Conservation (phyloP, 2,888 invertebrate genomes). For the Neuroscelio doddi region DNA sequence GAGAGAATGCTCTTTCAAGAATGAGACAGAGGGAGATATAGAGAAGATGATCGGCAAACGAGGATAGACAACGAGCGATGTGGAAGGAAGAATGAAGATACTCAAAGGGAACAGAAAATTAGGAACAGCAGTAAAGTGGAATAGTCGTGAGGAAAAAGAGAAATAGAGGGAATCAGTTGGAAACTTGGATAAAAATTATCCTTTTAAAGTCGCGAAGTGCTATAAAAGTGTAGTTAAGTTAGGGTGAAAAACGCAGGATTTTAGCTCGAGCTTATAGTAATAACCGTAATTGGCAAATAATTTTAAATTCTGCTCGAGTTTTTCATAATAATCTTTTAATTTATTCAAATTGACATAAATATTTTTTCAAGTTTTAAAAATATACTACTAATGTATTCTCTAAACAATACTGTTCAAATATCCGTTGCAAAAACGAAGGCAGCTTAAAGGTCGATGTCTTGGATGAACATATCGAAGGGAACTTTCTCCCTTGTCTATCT, state of each 20-base stretch:
- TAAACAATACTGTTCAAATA: constrained; percentile 1
- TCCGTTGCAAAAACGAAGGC: constrained; percentile 6
- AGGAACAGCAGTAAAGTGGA: constrained; percentile 40
- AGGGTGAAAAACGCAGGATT: constrained; percentile 41
- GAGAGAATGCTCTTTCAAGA: constrained; percentile 33
- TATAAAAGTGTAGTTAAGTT: constrained; percentile 66
- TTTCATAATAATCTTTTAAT: no score
- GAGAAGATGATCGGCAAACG: constrained; percentile 34
- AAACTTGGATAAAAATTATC: constrained; percentile 66
- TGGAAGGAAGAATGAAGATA: constrained; percentile 13
- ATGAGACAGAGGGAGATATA: constrained; percentile 28
- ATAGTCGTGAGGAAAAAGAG: neutral
- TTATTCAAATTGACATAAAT: no score
- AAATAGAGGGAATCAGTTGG: constrained; percentile 42
- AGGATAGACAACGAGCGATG: constrained; percentile 21
- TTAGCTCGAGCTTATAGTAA: constrained; percentile 15
- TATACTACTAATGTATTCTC: no score
- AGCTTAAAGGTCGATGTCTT: constrained; percentile 30
- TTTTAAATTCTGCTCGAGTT: constrained; percentile 20
- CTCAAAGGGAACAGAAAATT: constrained; percentile 40
- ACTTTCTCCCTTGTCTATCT: constrained; percentile 47
- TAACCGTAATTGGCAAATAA: constrained; percentile 44
- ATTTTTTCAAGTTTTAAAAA: no score
- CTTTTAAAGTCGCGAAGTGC: constrained; percentile 63
- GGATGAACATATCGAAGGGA: constrained; percentile 36